Base-by-base conservation (phyloP, 2,888 invertebrate species). In the Amorpha juglandis region DNA sequence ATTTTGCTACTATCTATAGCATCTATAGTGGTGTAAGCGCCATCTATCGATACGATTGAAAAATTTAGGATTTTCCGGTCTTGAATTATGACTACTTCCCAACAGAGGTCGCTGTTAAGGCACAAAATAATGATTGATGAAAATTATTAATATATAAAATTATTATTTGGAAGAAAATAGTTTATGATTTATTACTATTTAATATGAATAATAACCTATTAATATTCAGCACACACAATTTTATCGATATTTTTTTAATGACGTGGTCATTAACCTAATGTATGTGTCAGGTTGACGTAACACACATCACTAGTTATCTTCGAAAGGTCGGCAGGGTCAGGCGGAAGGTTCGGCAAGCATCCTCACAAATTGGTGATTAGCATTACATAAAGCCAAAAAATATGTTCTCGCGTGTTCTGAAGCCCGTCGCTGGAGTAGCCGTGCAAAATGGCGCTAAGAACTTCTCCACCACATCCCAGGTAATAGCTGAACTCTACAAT, bases 331-430 rank as follows among this genome's bases (percentile, higher is more conserved):
- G 74, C 79, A 72, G 84, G 89, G 89, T 88, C 88, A 86, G 79
- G 78, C 72, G 78, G 76, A 79, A 74, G 35, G 42, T 65, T 63
- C 55, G 8, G n/a, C 48, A 33, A 51, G 55, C 67, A 47, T 62
- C 45, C 63, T 45, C 35, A 63, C 8, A 38, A 62, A 62, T 64
- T 62, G 51, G 63, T 63, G 27, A 68, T 9, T 42, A 58, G 9
- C 58, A 42, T 21, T 58, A 42, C 58, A 58, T 38, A 58, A 58
- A 58, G 42, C 9, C 38, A 16, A 58, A 58, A 58, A 45, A 91
- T 78, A 95, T 96, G 96, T 95, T 95, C 85, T 95, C 95, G 75
- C 95, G 95, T 86, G 83, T 93, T 66, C 84, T 95, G 70, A 95
- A 94, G 81, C 95, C 95, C 74, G 88, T 94, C 73, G 90, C 87